A percentile compares a stretch with the other conserved stretches of the same genome.
Conservation (phyloP, 2,113 vertebrate species). For the Bufo bufo region DNA sequence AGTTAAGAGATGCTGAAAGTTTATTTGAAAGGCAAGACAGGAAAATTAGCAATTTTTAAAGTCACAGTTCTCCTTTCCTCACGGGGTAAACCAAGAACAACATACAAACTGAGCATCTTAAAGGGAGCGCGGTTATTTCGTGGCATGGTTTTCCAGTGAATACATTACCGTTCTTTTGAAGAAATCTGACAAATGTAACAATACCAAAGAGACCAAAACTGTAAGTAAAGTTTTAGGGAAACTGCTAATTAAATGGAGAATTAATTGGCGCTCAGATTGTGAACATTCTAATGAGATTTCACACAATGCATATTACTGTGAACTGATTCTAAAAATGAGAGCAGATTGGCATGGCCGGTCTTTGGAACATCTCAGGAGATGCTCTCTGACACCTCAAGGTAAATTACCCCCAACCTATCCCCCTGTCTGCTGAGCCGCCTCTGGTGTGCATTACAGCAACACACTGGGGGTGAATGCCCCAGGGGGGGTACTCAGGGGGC, state of each 20-base stretch:
- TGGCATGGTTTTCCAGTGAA: background rate
- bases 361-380: background rate
- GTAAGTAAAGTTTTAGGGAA: slow-evolving; percentile 31
- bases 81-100: background rate
- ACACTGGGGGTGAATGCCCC: background rate
- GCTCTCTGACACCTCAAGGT: background rate
- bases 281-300: slow-evolving; percentile 40
- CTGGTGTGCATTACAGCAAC: background rate
- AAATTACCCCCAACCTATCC: background rate
- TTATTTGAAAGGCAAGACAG: background rate
- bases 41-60: background rate
- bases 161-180: background rate
- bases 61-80: background rate
- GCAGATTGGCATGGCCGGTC: background rate
- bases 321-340: slow-evolving; percentile 19
- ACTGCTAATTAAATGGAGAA: slow-evolving; percentile 49
- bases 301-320: slow-evolving; percentile 33
- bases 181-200: slow-evolving; percentile 12
- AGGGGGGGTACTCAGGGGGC: background rate
- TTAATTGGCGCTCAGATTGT: slow-evolving; percentile 29
- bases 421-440: background rate
- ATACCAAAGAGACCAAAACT: slow-evolving; percentile 3
- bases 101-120: background rate
- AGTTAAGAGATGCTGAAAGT: background rate
- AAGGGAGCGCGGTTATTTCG: background rate